Evolutionary conservation across 1,140 invertebrate species (phyloP).

Genomic region (Pomacea maculata): DNA sequence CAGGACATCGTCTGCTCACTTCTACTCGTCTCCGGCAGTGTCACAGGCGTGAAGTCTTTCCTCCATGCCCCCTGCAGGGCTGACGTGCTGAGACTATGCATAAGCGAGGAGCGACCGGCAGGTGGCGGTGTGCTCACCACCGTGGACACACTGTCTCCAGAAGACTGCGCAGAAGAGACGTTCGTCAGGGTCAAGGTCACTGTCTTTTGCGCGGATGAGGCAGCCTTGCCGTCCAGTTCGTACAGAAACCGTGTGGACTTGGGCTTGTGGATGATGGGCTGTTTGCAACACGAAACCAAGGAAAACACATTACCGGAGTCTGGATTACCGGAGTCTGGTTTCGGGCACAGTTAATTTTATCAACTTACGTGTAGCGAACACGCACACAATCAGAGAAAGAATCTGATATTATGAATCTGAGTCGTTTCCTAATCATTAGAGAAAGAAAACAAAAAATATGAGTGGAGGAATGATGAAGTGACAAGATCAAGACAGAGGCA

Average conservation of each 20-base stretch:
- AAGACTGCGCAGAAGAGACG: not conserved
- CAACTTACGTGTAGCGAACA: too few relatives aligned
- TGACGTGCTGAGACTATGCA: slow-evolving; percentile 16
- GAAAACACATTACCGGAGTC: not conserved
- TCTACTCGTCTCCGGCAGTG: slow-evolving; percentile 15
- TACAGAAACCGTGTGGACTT: slow-evolving; percentile 48
- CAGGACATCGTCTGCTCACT: not conserved
- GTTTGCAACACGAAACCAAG: slow-evolving; percentile 14
- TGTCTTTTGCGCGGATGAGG: slow-evolving; percentile 46
- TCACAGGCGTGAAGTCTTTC: slow-evolving; percentile 24
- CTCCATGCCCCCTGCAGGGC: slow-evolving; percentile 31
- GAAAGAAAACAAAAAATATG: too few relatives aligned
- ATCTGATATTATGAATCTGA: too few relatives aligned
- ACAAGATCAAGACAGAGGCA: too few relatives aligned
- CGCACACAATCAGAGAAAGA: too few relatives aligned
- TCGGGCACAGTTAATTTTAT: too few relatives aligned
- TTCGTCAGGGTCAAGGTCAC: slow-evolving; percentile 46
- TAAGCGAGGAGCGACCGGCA: not conserved
- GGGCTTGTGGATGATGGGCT: slow-evolving; percentile 53
- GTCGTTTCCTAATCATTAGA: too few relatives aligned
- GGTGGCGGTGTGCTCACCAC: slow-evolving; percentile 7
- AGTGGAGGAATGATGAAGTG: too few relatives aligned
- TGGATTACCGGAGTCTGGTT: too few relatives aligned
- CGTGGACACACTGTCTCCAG: slow-evolving; percentile 8
- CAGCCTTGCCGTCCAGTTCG: slow-evolving; percentile 35